Conservation (phyloP, 2,888 invertebrate genomes). For the Catotricha subobsoleta region DNA sequence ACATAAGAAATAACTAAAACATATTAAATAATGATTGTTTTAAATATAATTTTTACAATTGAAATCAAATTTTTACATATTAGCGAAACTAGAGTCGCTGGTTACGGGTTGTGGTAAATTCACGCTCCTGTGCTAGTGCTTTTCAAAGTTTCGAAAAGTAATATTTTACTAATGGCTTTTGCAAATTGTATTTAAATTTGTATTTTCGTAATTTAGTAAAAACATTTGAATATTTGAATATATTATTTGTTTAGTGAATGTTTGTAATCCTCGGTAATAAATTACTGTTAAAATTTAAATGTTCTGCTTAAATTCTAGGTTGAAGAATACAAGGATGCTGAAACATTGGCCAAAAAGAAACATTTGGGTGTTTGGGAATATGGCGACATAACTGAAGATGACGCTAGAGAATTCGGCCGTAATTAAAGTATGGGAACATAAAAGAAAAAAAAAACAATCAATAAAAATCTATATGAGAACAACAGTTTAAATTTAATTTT, state of each 20-base stretch:
- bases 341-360: constrained; percentile 68
- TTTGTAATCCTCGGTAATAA: too few species aligned
- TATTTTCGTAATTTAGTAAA: constrained; percentile 4
- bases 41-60: background rate
- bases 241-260: background rate
- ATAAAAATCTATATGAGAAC: too few species aligned
- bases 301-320: constrained; percentile 30
- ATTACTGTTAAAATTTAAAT: constrained; percentile 9
- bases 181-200: background rate
- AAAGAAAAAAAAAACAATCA: too few species aligned
- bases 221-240: background rate
- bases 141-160: constrained; percentile 6
- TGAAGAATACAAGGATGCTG: constrained; percentile 66
- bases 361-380: constrained; percentile 92
- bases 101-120: constrained; percentile 3
- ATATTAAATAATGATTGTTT: too few species aligned
- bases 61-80: background rate
- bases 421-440: background rate
- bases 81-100: constrained; percentile 7
- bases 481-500: too few species aligned
- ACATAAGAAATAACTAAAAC: too few species aligned
- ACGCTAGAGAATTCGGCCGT: constrained; percentile 26
- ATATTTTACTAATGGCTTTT: constrained; percentile 4
- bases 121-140: constrained; percentile 6
- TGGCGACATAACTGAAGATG: constrained; percentile 65